These are phyloP conservation scores for Chaenocephalus aceratus DNA, from an alignment of 2,113 vertebrate species.

Conservation along the genomic window DNA sequence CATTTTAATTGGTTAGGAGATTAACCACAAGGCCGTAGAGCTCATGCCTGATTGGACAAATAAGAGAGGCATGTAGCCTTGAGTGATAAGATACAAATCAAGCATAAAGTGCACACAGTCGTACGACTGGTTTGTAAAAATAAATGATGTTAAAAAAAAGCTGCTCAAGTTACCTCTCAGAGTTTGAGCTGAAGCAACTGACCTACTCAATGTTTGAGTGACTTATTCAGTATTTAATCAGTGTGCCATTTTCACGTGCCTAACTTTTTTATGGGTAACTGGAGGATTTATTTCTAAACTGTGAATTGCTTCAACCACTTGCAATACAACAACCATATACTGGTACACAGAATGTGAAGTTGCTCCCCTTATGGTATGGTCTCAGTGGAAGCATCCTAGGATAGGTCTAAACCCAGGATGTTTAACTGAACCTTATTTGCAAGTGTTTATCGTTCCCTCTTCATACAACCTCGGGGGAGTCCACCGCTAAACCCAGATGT, in stretches of 20 bases:
- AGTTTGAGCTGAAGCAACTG: background rate
- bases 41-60: slow-evolving; percentile 6
- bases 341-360: slow-evolving; percentile 9
- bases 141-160: background rate
- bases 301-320: background rate
- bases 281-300: slow-evolving; percentile 31
- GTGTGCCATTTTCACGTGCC: slow-evolving; percentile 13
- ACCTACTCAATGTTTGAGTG: slow-evolving; percentile 1
- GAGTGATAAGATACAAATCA: background rate
- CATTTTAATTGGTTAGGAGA: slow-evolving; percentile 26
- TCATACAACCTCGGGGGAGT: slow-evolving; percentile 20
- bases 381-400: slow-evolving; percentile 14
- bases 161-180: background rate
- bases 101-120: background rate
- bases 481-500: slow-evolving; percentile 9
- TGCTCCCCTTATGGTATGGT: background rate
- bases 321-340: background rate
- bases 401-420: slow-evolving; percentile 35
- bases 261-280: slow-evolving; percentile 18
- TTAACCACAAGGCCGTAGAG: slow-evolving; percentile 13
- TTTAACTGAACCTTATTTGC: slow-evolving; percentile 50
- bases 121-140: background rate
- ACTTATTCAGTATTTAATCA: slow-evolving; percentile 12
- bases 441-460: slow-evolving; percentile 42
- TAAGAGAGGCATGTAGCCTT: background rate